A percentile compares a stretch with the other conserved stretches of the same genome.
phyloP scores from a whole-genome alignment of 2,888 invertebrate species.

The Oeneis ivallda region DNA sequence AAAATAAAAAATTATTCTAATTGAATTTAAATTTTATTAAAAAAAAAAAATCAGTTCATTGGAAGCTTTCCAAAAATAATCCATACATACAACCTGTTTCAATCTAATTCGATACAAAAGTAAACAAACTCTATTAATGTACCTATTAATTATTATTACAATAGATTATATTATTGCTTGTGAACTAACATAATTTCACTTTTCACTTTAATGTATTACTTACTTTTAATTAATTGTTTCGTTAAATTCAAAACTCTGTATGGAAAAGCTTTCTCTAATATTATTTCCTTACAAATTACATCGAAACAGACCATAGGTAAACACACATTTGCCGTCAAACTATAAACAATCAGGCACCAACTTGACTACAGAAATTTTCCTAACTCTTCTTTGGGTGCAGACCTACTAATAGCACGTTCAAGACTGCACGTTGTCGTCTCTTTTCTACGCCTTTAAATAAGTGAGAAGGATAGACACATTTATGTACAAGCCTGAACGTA shows the following conservation, averaged over 20 bases:
- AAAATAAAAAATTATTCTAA: conserved; percentile 66
- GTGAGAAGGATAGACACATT: conserved; percentile 28
- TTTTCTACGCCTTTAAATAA: conserved; percentile 9
- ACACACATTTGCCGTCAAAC: conserved; percentile 32
- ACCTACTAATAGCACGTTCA: conserved; percentile 48
- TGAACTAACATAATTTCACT: conserved; percentile 8
- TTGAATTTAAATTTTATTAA: conserved; percentile 57
- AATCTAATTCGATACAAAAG: conserved; percentile 20
- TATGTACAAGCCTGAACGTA: conserved; percentile 42
- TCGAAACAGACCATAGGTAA: conserved; percentile 26
- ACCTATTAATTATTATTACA: too few relatives aligned
- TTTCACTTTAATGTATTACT: neutral
- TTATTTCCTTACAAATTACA: conserved; percentile 21
- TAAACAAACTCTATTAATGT: conserved; percentile 7
- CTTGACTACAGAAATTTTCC: conserved; percentile 73
- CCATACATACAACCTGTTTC: conserved; percentile 23
- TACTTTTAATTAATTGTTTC: conserved; percentile 6
- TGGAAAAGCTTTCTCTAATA: conserved; percentile 16
- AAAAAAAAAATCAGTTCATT: conserved; percentile 77
- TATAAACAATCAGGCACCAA: conserved; percentile 75
- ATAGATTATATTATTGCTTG: conserved; percentile 24
- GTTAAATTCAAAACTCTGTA: conserved; percentile 10
- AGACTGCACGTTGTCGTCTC: conserved; percentile 30
- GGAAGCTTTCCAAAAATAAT: conserved; percentile 65
- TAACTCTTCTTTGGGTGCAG: conserved; percentile 64